Percentiles rank a stretch among this genome's conserved stretches.
phyloP scores from a whole-genome alignment of 2,888 invertebrate genomes.

The Stictocephala bisonia region DNA sequence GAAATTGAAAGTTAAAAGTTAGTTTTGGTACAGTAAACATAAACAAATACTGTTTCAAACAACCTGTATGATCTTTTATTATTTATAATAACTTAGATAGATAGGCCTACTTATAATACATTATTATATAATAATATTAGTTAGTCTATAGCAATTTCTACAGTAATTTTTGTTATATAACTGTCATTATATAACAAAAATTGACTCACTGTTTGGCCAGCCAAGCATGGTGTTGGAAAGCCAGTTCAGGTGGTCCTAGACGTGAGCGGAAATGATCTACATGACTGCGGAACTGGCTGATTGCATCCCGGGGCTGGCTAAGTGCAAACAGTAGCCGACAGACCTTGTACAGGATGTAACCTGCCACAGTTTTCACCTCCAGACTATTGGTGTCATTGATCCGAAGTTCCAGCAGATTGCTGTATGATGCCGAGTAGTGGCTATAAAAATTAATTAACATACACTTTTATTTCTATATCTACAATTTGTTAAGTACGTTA shows the following conservation, averaged over 20 bases:
- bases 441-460: constrained; percentile 64
- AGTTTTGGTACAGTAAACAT: no score
- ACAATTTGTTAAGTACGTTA: background rate
- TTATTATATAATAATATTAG: no score
- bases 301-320: constrained; percentile 92
- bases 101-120: no score
- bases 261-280: constrained; percentile 87
- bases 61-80: no score
- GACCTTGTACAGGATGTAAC: constrained; percentile 95
- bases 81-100: no score
- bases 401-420: constrained; percentile 87
- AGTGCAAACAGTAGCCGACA: constrained; percentile 91
- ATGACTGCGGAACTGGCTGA: constrained; percentile 92
- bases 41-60: no score
- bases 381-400: constrained; percentile 90
- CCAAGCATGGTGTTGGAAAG: constrained; percentile 97
- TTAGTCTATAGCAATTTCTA: no score
- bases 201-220: constrained; percentile 91
- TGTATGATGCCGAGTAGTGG: constrained; percentile 90
- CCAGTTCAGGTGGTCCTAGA: constrained; percentile 76
- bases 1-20: no score
- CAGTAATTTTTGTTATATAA: no score
- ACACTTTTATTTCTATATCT: background rate
- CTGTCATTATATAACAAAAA: no score
- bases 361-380: constrained; percentile 95